These are phyloP conservation scores for Clitarchus hookeri DNA, from an alignment of 2,888 invertebrate genomes.

Conservation along the genomic window DNA sequence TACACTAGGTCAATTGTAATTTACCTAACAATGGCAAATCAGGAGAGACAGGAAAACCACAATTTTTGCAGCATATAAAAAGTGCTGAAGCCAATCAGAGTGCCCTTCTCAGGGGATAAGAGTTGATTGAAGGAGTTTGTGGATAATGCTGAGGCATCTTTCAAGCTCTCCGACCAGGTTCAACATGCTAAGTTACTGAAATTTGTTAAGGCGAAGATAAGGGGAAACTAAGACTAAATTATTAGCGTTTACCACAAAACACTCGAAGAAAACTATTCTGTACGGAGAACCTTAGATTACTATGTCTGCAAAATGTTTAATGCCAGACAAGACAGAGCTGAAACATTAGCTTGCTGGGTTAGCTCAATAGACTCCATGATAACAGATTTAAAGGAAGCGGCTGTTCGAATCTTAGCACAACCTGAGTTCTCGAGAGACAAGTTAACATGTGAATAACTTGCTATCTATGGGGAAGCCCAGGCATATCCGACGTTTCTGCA, in stretches of 20 bases:
- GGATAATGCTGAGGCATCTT: neutral
- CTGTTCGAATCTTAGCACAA: neutral
- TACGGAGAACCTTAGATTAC: constrained; percentile 10
- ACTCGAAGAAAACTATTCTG: constrained; percentile 22
- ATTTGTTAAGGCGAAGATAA: constrained; percentile 29
- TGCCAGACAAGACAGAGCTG: neutral
- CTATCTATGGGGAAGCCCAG: too few species aligned
- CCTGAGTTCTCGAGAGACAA: neutral
- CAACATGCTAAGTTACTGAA: neutral
- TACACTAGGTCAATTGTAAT: too few species aligned
- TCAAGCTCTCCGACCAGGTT: neutral
- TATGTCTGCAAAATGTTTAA: constrained; percentile 18
- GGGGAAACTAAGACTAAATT: constrained; percentile 24
- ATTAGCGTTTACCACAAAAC: constrained; percentile 7
- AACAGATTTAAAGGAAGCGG: neutral
- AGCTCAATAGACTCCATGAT: constrained; percentile 4
- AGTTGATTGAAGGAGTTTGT: neutral
- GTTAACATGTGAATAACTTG: too few species aligned
- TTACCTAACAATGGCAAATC: too few species aligned
- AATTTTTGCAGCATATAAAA: neutral
- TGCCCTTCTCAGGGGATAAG: neutral
- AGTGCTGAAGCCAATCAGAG: neutral
- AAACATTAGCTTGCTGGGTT: constrained; percentile 20
- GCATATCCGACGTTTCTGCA: too few species aligned
- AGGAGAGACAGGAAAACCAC: too few species aligned